phyloP scores from a whole-genome alignment of 2,888 invertebrate genomes.

The Melanostoma scalare region DNA sequence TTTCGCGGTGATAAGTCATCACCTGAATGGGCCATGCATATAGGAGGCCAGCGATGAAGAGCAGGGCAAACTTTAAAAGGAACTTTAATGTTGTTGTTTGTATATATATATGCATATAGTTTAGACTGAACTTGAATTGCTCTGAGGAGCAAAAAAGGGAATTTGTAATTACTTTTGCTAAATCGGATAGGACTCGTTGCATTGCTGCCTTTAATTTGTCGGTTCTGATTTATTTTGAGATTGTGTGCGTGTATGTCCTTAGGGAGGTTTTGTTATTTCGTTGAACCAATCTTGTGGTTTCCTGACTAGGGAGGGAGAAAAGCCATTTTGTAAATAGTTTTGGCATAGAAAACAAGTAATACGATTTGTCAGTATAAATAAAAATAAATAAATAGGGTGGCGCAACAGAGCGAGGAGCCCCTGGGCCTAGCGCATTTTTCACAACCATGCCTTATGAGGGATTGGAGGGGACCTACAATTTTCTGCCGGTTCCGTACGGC shows the following conservation, averaged over 20 bases:
- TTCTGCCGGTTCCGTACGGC: no score
- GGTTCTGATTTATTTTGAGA: constrained; percentile 37
- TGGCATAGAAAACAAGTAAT: no score
- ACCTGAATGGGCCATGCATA: constrained; percentile 38
- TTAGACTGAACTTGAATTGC: constrained; percentile 12
- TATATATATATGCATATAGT: not conserved
- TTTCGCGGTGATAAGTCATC: constrained; percentile 72
- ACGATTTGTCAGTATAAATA: no score
- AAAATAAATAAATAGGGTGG: no score
- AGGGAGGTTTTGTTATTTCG: not conserved
- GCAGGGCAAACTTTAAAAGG: constrained; percentile 9
- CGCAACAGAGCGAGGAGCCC: no score
- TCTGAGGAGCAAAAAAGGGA: constrained; percentile 37
- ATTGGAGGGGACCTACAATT: no score
- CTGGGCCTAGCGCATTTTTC: no score
- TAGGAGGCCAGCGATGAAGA: constrained; percentile 28
- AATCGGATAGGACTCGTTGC: constrained; percentile 61
- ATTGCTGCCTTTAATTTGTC: constrained; percentile 64
- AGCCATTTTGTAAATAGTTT: no score
- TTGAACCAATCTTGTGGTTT: no score
- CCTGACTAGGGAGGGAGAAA: no score
- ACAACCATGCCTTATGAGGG: no score
- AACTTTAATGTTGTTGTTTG: not conserved
- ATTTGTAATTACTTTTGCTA: constrained; percentile 68
- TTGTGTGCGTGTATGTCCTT: constrained; percentile 6